phyloP scores from a whole-genome alignment of 2,113 vertebrate genomes.

The Atractosteus spatula region DNA sequence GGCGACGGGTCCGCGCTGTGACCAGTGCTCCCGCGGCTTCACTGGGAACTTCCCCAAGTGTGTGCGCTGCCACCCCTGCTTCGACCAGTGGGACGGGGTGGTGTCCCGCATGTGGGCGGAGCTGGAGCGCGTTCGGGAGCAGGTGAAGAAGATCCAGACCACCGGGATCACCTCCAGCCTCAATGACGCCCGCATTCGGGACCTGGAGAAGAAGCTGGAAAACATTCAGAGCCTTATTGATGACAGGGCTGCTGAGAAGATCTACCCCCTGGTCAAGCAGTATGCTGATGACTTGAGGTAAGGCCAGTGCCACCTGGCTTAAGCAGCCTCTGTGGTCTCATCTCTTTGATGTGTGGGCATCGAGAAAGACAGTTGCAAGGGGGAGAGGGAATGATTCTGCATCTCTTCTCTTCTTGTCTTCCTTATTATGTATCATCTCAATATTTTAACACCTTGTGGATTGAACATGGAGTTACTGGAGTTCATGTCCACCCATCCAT shows the following conservation, averaged over 20 bases:
- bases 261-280: constrained; percentile 57
- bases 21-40: constrained; percentile 71
- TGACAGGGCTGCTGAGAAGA: constrained; percentile 26
- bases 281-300: constrained; percentile 67
- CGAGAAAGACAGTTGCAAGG: constrained; percentile 25
- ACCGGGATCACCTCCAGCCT: constrained; percentile 34
- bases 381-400: neutral
- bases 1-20: constrained; percentile 59
- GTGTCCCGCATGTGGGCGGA: constrained; percentile 54
- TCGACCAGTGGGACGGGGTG: constrained; percentile 69
- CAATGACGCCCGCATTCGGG: constrained; percentile 52
- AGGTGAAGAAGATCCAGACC: constrained; percentile 50
- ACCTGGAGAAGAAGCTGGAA: constrained; percentile 63
- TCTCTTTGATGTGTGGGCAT: constrained; percentile 9
- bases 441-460: too few relatives aligned
- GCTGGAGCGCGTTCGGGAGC: constrained; percentile 50
- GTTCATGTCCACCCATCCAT: too few relatives aligned
- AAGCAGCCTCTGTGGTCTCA: too few relatives aligned
- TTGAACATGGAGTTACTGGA: too few relatives aligned
- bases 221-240: constrained; percentile 55
- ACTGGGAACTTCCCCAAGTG: constrained; percentile 72
- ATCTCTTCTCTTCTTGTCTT: neutral
- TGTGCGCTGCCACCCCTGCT: constrained; percentile 74
- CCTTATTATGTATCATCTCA: neutral
- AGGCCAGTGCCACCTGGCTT: constrained; percentile 1